phyloP scores from a whole-genome alignment of 1,140 invertebrate species.

The Episyrphus balteatus region DNA sequence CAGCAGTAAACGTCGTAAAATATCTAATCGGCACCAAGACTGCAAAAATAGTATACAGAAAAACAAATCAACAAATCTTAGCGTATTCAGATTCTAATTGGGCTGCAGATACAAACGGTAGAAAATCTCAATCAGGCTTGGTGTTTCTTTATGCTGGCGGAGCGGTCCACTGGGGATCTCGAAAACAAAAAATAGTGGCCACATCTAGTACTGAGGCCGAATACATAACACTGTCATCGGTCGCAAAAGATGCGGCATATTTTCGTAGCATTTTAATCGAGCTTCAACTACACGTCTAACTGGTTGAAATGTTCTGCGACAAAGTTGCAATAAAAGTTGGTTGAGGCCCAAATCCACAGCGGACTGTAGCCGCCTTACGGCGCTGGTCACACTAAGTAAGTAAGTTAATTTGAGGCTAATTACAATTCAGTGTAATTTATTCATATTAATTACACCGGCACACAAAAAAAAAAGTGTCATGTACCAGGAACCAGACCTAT shows the following conservation, averaged over 20 bases:
- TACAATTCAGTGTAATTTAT: too few relatives aligned
- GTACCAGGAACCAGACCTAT: too few relatives aligned
- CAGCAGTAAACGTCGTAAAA: conserved; percentile 28
- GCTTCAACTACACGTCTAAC: neutral
- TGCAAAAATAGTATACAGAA: conserved; percentile 4
- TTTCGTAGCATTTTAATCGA: conserved; percentile 11
- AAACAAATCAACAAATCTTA: conserved; percentile 5
- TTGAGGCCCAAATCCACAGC: too few relatives aligned
- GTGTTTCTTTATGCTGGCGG: conserved; percentile 24
- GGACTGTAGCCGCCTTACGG: too few relatives aligned
- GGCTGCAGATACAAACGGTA: conserved; percentile 8
- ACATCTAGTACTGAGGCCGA: conserved; percentile 36
- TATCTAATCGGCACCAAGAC: conserved; percentile 31
- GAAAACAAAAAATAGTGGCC: conserved; percentile 26
- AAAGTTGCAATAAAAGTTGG: too few relatives aligned
- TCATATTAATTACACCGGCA: too few relatives aligned
- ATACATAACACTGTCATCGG: conserved; percentile 30
- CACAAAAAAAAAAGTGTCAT: too few relatives aligned
- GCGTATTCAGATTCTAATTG: conserved; percentile 15
- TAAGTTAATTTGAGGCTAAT: too few relatives aligned
- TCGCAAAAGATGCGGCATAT: conserved; percentile 31
- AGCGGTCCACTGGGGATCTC: conserved; percentile 24
- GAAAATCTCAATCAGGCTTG: conserved; percentile 23
- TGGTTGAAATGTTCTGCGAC: conserved; percentile 1
- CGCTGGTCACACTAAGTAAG: too few relatives aligned